A percentile compares a stretch with the other conserved stretches of the same genome.
Conservation (phyloP, 2,797 vertebrate genomes). For the Manis pentadactyla region DNA sequence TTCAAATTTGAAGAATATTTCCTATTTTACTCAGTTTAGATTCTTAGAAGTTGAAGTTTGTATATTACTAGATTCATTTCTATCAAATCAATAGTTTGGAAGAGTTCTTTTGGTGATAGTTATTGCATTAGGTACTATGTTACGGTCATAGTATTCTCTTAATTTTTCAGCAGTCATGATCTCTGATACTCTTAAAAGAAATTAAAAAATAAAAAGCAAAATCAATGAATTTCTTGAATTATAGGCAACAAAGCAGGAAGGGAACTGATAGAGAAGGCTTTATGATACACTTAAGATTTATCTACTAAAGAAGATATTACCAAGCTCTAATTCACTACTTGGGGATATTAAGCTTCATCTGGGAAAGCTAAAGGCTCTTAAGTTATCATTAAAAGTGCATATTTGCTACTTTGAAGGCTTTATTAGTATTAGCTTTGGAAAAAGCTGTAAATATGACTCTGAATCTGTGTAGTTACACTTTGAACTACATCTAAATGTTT, state of each 20-base stretch:
- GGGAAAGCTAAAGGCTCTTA: conserved; percentile 70
- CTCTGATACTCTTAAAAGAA: conserved; percentile 42
- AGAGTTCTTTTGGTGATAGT: conserved; percentile 39
- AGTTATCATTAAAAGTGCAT: conserved; percentile 77
- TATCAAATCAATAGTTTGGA: background rate
- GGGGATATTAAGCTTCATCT: conserved; percentile 84
- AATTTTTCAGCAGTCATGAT: conserved; percentile 7
- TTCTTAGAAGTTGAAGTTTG: background rate
- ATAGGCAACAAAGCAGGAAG: conserved; percentile 46
- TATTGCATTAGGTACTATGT: conserved; percentile 7
- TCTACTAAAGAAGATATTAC: conserved; percentile 59
- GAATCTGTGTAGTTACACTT: conserved; percentile 41
- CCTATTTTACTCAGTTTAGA: background rate
- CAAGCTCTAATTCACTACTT: conserved; percentile 81
- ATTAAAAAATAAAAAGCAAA: background rate
- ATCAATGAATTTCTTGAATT: background rate
- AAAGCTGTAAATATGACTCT: conserved; percentile 48
- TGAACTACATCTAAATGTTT: background rate
- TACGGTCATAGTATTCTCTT: background rate
- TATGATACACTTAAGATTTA: conserved; percentile 77
- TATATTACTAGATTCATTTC: background rate
- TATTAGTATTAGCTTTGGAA: conserved; percentile 64
- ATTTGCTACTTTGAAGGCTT: conserved; percentile 80
- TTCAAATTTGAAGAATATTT: background rate
- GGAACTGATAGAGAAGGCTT: conserved; percentile 55